Percentiles rank a stretch among this genome's conserved stretches.
Evolutionary conservation across 1,140 invertebrate species (phyloP).

Genomic region (Penaeus indicus): DNA sequence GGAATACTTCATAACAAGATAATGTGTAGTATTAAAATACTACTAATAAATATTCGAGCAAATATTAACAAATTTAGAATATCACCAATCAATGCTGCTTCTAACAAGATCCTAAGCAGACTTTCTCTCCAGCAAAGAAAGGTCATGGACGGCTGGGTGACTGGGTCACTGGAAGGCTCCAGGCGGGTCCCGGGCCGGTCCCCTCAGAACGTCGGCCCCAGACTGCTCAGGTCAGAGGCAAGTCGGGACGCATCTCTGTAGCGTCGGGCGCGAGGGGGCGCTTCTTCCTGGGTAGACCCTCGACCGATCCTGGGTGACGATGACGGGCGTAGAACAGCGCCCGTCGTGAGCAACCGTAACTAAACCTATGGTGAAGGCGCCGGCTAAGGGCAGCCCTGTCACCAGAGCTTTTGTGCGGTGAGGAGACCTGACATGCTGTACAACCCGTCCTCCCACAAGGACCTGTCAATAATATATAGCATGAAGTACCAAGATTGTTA

Average conservation of each 20-base stretch:
- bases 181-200: no score
- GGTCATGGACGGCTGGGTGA: background rate
- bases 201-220: background rate
- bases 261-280: background rate
- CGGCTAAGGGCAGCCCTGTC: conserved; percentile 57
- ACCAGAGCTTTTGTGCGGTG: conserved; percentile 64
- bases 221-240: background rate
- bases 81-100: no score
- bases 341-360: conserved; percentile 62
- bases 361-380: conserved; percentile 58
- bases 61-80: no score
- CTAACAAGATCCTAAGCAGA: background rate
- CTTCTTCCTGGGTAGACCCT: conserved; percentile 39
- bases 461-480: background rate
- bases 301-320: conserved; percentile 59
- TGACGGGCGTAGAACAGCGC: conserved; percentile 59
- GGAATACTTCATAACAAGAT: no score
- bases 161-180: background rate
- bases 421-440: conserved; percentile 62
- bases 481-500: background rate
- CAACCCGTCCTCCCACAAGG: conserved; percentile 59
- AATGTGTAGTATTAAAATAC: no score
- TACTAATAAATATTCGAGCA: no score
- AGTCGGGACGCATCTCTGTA: conserved; percentile 21
- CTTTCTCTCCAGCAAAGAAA: background rate